Evolutionary conservation across 2,888 invertebrate genomes (phyloP).

Genomic region (Calameuta filiformis): DNA sequence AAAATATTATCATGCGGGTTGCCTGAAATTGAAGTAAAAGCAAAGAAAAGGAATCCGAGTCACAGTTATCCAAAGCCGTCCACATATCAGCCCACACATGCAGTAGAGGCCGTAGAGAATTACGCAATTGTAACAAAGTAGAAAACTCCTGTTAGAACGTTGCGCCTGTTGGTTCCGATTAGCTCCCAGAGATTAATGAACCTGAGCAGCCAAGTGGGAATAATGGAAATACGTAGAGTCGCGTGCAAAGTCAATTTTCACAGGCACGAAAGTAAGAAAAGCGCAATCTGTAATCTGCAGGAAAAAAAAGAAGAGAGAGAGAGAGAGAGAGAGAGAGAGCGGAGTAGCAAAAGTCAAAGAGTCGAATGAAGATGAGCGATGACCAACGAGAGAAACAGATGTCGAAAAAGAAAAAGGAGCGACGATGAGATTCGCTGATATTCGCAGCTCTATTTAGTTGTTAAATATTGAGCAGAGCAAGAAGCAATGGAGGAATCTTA

Average conservation of each 20-base stretch:
- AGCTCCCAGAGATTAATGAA: background rate
- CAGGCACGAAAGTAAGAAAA: background rate
- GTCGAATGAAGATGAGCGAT: background rate
- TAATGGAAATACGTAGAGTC: background rate
- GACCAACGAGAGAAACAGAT: no score
- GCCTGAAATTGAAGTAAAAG: background rate
- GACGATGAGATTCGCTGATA: no score
- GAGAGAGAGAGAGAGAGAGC: background rate
- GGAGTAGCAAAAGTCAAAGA: background rate
- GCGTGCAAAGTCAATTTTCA: background rate
- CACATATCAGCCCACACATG: background rate
- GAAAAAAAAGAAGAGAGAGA: background rate
- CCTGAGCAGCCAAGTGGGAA: background rate
- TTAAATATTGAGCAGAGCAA: conserved; percentile 1
- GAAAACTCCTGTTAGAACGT: background rate
- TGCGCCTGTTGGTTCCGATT: background rate
- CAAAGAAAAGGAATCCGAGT: background rate
- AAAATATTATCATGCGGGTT: background rate
- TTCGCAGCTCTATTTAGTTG: background rate
- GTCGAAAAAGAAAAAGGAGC: no score
- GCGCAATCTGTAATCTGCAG: background rate
- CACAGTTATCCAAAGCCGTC: background rate
- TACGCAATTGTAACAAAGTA: background rate
- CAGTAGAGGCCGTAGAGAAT: background rate
- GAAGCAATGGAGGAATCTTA: conserved; percentile 55